phyloP scores from a whole-genome alignment of 2,797 vertebrate species.

The Thaleichthys pacificus region DNA sequence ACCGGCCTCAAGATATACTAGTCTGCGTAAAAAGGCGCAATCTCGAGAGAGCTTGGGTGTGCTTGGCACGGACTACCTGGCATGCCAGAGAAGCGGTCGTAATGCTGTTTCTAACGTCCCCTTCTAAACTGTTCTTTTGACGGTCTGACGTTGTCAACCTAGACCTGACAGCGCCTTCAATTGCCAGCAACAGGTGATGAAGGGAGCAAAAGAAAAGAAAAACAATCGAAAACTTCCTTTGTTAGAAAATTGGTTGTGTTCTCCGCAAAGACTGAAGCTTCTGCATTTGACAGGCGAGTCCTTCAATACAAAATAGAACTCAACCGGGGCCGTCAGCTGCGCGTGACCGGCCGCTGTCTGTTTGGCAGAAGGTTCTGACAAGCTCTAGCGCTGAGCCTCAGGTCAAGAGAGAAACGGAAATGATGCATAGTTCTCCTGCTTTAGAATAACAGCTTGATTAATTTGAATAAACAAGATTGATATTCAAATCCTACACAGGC shows the following conservation, averaged over 20 bases:
- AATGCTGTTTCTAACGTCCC: neutral
- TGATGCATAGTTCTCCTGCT: slow-evolving; percentile 2
- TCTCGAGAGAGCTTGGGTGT: slow-evolving; percentile 9
- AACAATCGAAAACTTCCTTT: slow-evolving; percentile 13
- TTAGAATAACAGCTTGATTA: slow-evolving; percentile 11
- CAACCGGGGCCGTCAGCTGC: slow-evolving; percentile 63
- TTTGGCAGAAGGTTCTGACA: slow-evolving; percentile 71
- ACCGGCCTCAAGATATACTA: slow-evolving; percentile 46
- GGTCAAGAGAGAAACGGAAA: slow-evolving; percentile 12
- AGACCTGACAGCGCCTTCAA: neutral
- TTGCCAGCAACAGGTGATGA: neutral
- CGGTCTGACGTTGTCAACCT: neutral
- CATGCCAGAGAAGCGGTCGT: neutral
- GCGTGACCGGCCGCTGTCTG: slow-evolving; percentile 44
- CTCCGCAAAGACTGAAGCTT: slow-evolving; percentile 31
- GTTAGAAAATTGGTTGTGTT: slow-evolving; percentile 12
- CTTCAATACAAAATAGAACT: slow-evolving; percentile 38
- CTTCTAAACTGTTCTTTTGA: neutral
- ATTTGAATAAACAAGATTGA: slow-evolving; percentile 5
- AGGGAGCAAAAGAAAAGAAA: slow-evolving; percentile 2
- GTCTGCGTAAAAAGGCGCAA: slow-evolving; percentile 8
- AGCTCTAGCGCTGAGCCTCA: slow-evolving; percentile 29
- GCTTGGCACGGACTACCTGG: neutral
- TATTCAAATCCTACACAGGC: neutral
- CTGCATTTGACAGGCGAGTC: slow-evolving; percentile 69